Evolutionary conservation across 2,797 vertebrate species (phyloP), one percentile per base, ranked within the genome.

Genomic region (Bovichtus variegatus): DNA sequence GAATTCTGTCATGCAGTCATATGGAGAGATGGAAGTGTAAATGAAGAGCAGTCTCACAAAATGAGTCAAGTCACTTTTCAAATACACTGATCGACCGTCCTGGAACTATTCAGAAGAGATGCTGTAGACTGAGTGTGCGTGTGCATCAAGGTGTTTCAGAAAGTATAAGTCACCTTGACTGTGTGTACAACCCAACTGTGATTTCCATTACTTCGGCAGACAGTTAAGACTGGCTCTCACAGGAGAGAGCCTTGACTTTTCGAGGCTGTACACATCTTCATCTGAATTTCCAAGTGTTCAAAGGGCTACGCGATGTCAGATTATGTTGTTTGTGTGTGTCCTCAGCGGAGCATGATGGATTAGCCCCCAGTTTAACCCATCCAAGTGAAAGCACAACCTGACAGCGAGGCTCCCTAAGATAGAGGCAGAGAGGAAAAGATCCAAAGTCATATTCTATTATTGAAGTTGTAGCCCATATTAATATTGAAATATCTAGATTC

Each of bases 401-500:
- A 89, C 82, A 82, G 82, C 19, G 29, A 46, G 29, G 71, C 68
- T 86, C 65, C 34, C 78, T 2, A 19, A 76, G 69, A 84, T 72
- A 78, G 71, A 74, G 31, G 41, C 49, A 73, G 63, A 63, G 54
- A 76, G 53, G 59, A 71, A 71, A 66, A 74, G 40, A 78, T 67
- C 38, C 40, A 71, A 89, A 82, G 77, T 86, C 38, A 43, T 83
- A 71, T 79, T 88, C 71, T 80, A 81, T 89, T 89, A 89, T 78
- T 83, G 81, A 90, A 86, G 87, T 64, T 21, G 23, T 63, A 84
- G 63, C 40, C 69, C 74, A 58, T 86, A 77, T 83, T 87, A 84
- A 88, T 79, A 83, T 81, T 83, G 80, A 88, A 87, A 86, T 78
- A 84, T 77, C 82, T 78, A 60, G 55, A 79, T 76, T 75, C 65